phyloP scores from a whole-genome alignment of 2,888 invertebrate species.

The Ctena decussata region DNA sequence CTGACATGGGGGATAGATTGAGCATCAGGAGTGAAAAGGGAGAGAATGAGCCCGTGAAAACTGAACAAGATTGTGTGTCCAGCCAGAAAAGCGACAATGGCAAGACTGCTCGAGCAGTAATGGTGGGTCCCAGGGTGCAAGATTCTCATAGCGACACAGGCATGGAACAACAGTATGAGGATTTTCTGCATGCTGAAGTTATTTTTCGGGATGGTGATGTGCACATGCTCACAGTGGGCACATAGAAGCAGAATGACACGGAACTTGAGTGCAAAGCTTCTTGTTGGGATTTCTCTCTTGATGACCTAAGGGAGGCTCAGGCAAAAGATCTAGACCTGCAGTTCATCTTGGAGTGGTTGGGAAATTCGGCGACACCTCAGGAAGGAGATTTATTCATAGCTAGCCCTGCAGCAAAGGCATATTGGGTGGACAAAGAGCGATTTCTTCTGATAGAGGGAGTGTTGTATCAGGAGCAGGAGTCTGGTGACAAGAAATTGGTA shows the following conservation, averaged over 20 bases:
- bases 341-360: neutral
- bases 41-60: no score
- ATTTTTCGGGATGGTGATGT: neutral
- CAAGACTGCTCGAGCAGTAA: no score
- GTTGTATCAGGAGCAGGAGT: neutral
- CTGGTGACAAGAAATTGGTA: neutral
- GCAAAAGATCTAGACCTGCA: neutral
- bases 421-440: constrained; percentile 6
- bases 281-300: neutral
- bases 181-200: no score
- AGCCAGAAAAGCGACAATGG: no score
- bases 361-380: neutral
- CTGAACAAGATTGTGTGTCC: no score
- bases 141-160: no score
- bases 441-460: neutral
- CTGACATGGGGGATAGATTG: no score
- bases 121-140: no score
- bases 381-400: neutral
- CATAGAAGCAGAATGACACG: neutral
- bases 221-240: neutral
- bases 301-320: neutral
- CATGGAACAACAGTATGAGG: no score
- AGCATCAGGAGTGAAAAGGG: no score
- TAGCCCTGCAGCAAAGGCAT: neutral
- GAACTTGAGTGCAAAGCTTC: neutral